Conservation (phyloP, 2,113 vertebrate genomes). For the Mungos mungo region DNA sequence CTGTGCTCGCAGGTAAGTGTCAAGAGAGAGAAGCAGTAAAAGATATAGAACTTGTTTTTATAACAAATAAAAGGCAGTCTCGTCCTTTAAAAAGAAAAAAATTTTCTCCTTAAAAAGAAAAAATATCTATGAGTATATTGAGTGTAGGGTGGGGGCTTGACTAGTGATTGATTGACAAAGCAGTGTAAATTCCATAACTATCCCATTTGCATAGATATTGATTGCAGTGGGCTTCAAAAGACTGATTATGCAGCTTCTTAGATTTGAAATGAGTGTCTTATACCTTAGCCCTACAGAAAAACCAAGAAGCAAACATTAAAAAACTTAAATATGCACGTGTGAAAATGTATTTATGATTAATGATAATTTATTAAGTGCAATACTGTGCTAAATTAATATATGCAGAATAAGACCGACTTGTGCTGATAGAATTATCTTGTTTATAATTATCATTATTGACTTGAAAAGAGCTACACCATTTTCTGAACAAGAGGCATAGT, state of each 20-base stretch:
- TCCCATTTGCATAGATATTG: conserved; percentile 69
- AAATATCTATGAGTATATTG: conserved; percentile 29
- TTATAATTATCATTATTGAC: conserved; percentile 62
- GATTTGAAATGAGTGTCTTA: conserved; percentile 56
- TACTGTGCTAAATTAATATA: conserved; percentile 63
- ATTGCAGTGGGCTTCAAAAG: conserved; percentile 68
- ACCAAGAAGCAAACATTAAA: conserved; percentile 54
- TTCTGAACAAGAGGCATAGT: conserved; percentile 46
- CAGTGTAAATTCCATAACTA: conserved; percentile 59
- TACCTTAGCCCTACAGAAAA: conserved; percentile 55
- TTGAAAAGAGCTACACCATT: conserved; percentile 57
- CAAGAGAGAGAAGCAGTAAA: neutral
- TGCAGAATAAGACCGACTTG: conserved; percentile 23
- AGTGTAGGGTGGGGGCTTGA: conserved; percentile 7
- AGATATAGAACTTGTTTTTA: neutral
- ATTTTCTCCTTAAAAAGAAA: conserved; percentile 54
- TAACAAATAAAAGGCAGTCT: conserved; percentile 5
- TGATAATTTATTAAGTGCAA: conserved; percentile 70
- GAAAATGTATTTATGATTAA: conserved; percentile 64
- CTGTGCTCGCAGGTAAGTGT: neutral
- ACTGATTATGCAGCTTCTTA: conserved; percentile 60
- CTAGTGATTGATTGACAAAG: conserved; percentile 62
- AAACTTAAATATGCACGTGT: conserved; percentile 61
- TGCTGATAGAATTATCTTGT: conserved; percentile 64
- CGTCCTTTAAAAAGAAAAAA: conserved; percentile 52